These are phyloP conservation scores for Alosa alosa DNA, from an alignment of 2,113 vertebrate genomes.

Conservation along the genomic window DNA sequence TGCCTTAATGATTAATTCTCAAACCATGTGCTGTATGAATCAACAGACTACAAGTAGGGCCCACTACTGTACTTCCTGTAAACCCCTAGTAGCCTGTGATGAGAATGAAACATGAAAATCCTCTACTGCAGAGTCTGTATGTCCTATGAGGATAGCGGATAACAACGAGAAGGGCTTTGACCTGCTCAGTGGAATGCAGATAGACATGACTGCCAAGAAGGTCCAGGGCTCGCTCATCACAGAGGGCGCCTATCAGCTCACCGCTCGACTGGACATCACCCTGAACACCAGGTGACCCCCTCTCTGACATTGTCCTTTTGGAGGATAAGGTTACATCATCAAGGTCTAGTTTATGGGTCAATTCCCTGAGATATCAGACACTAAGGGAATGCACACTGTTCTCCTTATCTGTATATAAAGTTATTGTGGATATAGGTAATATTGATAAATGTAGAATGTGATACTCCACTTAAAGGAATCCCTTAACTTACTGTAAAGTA, in stretches of 20 bases:
- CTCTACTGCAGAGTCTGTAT: slow-evolving; percentile 59
- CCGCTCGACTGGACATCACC: slow-evolving; percentile 51
- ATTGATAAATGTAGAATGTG: background rate
- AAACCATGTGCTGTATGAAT: background rate
- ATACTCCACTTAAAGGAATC: background rate
- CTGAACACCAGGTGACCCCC: slow-evolving; percentile 57
- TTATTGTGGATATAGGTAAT: no score
- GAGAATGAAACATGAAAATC: background rate
- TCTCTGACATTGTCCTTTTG: background rate
- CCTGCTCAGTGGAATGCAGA: slow-evolving; percentile 57
- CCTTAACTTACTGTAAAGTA: background rate
- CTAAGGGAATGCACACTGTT: background rate
- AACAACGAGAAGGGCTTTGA: slow-evolving; percentile 66
- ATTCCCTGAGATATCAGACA: no score
- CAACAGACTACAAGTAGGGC: background rate
- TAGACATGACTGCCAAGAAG: slow-evolving; percentile 47
- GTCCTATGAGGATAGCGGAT: slow-evolving; percentile 55
- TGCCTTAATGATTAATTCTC: background rate
- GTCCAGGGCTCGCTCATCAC: slow-evolving; percentile 61
- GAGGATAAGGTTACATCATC: background rate
- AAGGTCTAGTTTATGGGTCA: background rate
- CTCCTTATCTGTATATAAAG: no score
- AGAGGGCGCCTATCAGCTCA: slow-evolving; percentile 57
- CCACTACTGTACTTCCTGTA: no score
- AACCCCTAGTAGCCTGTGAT: no score